Evolutionary conservation across 2,888 invertebrate species (phyloP), one percentile per base, ranked within the genome.

Genomic region (Cremastinae sp.): DNA sequence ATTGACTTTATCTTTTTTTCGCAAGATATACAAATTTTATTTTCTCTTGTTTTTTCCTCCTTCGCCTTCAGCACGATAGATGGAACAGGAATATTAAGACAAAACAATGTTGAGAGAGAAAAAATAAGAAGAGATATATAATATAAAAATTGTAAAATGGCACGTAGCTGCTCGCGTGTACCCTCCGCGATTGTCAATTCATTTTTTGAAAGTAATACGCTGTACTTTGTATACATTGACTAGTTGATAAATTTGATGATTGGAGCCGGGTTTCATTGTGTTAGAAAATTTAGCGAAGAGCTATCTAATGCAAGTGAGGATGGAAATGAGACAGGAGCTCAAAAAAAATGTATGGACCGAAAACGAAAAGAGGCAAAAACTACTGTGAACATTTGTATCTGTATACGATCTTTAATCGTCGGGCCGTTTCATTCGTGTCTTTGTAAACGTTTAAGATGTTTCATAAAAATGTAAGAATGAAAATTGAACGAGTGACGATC

Each of bases 121-220:
- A 5, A 9, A 41, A n/a, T 9, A n/a, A 12, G 41, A 8, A 64
- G 3, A 47, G 14, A 55, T 53, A 10, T 43, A 28, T 43, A 14
- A 53, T 51, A 39, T 41, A 51, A 22, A 41, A n/a, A 43, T 51
- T 14, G 49, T 66, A 58, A 64, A 68, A 75, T 74, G 74, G 81
- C 76, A 82, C 73, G 74, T 71, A 75, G 79, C 80, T 79, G 75
- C 77, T 82, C 82, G 82, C 83, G 81, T 82, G 79, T 83, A 85
- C 83, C 84, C 85, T 86, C 84, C 81, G 82, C 85, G 84, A 83
- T 87, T 85, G 89, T 89, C 89, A 89, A 89, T 89, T 88, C 28
- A 85, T 87, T 89, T 88, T 89, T 86, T 89, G 88, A 89, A 89
- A 89, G 88, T 89, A 89, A 88, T 83, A 85, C 82, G 80, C 82